A percentile compares a stretch with the other conserved stretches of the same genome.
Conservation (phyloP, 2,888 invertebrate species). For the Hesperia comma region DNA sequence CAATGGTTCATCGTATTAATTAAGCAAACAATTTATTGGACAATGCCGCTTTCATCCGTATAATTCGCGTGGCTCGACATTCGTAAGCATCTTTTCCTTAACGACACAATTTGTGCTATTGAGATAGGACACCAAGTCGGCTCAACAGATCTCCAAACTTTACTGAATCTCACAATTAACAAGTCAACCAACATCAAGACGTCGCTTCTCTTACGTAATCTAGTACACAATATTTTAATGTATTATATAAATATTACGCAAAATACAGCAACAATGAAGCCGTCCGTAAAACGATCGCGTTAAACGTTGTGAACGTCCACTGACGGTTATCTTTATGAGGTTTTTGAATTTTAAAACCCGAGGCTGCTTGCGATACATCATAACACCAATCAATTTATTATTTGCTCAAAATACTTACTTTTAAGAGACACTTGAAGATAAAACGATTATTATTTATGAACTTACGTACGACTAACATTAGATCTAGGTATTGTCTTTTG, state of each 20-base stretch:
- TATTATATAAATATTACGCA: slow-evolving; percentile 38
- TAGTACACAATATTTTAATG: slow-evolving; percentile 34
- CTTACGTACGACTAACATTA: slow-evolving; percentile 82
- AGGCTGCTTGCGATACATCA: slow-evolving; percentile 51
- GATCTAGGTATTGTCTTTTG: slow-evolving; percentile 85
- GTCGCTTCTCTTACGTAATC: slow-evolving; percentile 33
- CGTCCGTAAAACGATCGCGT: slow-evolving; percentile 40
- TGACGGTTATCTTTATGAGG: slow-evolving; percentile 6
- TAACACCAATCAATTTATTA: slow-evolving; percentile 71
- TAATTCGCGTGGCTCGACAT: background rate
- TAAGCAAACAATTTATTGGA: slow-evolving; percentile 1
- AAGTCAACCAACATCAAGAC: slow-evolving; percentile 14
- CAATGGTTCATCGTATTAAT: background rate
- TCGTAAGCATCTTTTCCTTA: slow-evolving; percentile 17
- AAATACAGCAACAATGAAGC: slow-evolving; percentile 43
- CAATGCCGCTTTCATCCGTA: background rate
- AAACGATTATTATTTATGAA: slow-evolving; percentile 79
- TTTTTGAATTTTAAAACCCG: slow-evolving; percentile 21
- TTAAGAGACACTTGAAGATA: slow-evolving; percentile 82
- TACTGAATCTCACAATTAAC: slow-evolving; percentile 20
- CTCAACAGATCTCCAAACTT: slow-evolving; percentile 17
- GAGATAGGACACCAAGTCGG: slow-evolving; percentile 27
- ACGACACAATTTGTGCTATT: slow-evolving; percentile 14
- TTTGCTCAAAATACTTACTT: slow-evolving; percentile 77
- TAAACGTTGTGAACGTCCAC: slow-evolving; percentile 39